Percentiles rank a stretch among this genome's conserved stretches.
Conservation (phyloP, 2,888 invertebrate species). For the Exephanes ischioxanthus region DNA sequence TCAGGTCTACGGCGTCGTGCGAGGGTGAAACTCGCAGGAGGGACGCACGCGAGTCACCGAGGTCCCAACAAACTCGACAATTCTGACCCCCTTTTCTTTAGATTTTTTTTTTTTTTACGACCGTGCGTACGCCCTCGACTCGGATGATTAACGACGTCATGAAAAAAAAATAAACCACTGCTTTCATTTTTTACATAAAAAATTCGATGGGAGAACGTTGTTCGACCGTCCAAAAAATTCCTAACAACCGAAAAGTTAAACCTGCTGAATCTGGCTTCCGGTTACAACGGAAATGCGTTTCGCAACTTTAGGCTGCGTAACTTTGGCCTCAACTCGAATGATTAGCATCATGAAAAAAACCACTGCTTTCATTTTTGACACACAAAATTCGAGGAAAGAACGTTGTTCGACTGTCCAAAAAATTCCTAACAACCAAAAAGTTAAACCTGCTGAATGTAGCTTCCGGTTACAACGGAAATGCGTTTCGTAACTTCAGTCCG, state of each 20-base stretch:
- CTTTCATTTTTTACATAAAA: not conserved
- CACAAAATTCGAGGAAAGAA: not conserved
- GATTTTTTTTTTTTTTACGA: not conserved
- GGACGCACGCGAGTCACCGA: slow-evolving; percentile 49
- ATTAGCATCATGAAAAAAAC: not conserved
- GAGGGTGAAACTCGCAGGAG: slow-evolving; percentile 15
- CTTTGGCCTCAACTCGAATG: too few species aligned
- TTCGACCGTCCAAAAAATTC: not conserved
- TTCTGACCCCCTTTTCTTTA: not conserved
- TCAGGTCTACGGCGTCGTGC: not conserved
- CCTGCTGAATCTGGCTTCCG: not conserved
- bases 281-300: slow-evolving; percentile 5
- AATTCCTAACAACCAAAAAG: not conserved
- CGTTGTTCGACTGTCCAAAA: not conserved
- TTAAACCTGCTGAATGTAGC: not conserved
- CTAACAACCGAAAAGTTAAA: not conserved
- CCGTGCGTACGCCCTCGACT: not conserved
- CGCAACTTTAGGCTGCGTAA: not conserved
- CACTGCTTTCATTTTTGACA: not conserved
- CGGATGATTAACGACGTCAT: not conserved
- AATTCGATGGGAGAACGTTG: not conserved
- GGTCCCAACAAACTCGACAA: slow-evolving; percentile 5
- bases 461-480: slow-evolving; percentile 5
- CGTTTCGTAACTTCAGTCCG: not conserved
- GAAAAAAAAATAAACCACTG: not conserved